Base-by-base conservation (phyloP, 1,140 invertebrate genomes). In the Trichonephila clavipes region DNA sequence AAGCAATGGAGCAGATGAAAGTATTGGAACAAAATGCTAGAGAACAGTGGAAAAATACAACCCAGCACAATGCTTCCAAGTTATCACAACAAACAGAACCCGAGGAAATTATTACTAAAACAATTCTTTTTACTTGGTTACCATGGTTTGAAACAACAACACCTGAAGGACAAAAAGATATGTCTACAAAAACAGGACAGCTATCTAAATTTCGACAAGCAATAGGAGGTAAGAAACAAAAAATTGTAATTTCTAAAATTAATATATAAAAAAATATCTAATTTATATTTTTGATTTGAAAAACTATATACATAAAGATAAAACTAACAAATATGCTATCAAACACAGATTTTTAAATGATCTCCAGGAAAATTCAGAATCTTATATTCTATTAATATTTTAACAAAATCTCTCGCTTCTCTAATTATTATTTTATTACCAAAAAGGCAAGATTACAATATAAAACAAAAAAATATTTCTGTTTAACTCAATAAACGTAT, bases 81-180 rank as follows among this genome's bases (percentile, higher is more conserved):
- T 21, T 24, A 28, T 19, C 82, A 21, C 19, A 59, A 83, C 2
- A 87, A 61, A 51, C 85, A 58, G 51, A 58, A 19, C 14, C n/a
- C 21, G 61, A 64, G 12, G 59, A 61, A 7, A 28, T 21, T 40
- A 18, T 51, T 62, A 51, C 24, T 40, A 61, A 61, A 62, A 24
- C 51, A 18, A 3, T 64, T 21, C 59, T 87, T 24, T 28, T 62
- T 24, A 87, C 85, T 8, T 87, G 85, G 85, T 87, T 87, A 6
- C 85, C 85, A 64, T 87, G 85, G 85, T 87, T 87, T 64, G 85
- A 62, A 40, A 40, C 28, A 87, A 87, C 59, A 6, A 34, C 85
- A 58, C 58, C 44, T 16, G 18, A 85, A 21, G 21, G 16, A 51
- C 21, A 58, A 18, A n/a, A 51, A 34, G 28, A 87, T 64, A 61